Evolutionary conservation across 2,113 vertebrate genomes (phyloP).

Genomic region (Spheniscus mendiculus): DNA sequence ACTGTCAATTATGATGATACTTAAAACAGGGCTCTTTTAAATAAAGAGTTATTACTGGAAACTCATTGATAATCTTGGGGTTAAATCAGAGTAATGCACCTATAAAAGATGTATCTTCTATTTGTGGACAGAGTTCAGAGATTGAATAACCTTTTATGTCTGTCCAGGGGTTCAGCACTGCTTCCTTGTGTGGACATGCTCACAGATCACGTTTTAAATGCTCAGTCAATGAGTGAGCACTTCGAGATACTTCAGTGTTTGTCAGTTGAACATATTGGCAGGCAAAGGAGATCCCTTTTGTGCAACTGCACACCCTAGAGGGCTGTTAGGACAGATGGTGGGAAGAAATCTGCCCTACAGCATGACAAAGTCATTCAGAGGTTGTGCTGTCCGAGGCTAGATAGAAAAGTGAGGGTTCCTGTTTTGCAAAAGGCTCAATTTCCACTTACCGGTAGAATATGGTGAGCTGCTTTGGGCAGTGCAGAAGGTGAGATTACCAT

Average conservation of each 20-base stretch:
- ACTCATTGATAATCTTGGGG: neutral
- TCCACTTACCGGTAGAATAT: neutral
- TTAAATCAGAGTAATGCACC: neutral
- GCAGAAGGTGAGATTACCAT: neutral
- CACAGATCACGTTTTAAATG: neutral
- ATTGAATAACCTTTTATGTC: neutral
- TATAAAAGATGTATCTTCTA: neutral
- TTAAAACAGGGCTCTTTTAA: neutral
- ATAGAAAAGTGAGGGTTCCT: neutral
- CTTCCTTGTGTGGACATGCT: neutral
- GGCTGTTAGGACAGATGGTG: neutral
- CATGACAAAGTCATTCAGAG: neutral
- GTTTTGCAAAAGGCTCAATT: neutral
- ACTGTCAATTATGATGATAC: neutral
- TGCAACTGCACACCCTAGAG: neutral
- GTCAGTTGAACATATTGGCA: neutral
- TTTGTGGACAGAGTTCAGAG: slow-evolving; percentile 20
- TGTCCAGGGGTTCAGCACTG: neutral
- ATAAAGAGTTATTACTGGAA: neutral
- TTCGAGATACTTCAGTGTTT: neutral
- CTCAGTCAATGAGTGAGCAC: neutral
- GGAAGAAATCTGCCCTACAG: neutral
- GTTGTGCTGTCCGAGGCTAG: neutral
- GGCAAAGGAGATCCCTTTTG: neutral
- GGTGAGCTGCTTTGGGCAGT: neutral